A percentile compares a stretch with the other conserved stretches of the same genome.
Evolutionary conservation across 2,888 invertebrate species (phyloP).

Genomic region (Trissolcus japonicus): DNA sequence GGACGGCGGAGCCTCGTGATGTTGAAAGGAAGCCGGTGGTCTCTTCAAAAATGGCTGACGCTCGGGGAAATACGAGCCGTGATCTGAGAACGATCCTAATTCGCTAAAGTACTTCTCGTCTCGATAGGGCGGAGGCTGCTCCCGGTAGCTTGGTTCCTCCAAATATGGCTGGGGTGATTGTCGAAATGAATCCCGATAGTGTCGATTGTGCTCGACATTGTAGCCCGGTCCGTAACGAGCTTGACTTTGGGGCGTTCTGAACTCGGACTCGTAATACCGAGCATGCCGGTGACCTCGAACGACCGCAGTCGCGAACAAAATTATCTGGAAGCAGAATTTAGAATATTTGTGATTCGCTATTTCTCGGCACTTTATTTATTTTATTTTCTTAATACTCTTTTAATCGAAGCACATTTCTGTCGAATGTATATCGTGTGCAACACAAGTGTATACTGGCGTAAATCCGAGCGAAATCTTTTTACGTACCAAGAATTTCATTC

Average conservation of each 20-base stretch:
- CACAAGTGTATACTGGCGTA: neutral
- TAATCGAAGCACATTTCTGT: neutral
- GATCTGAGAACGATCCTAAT: slow-evolving; percentile 25
- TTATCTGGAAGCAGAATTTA: slow-evolving; percentile 56
- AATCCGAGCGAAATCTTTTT: slow-evolving; percentile 7
- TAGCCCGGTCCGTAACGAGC: slow-evolving; percentile 54
- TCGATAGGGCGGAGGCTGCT: slow-evolving; percentile 38
- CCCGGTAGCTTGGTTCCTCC: slow-evolving; percentile 34
- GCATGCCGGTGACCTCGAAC: slow-evolving; percentile 58
- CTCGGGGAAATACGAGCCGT: slow-evolving; percentile 26
- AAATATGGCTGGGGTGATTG: slow-evolving; percentile 22
- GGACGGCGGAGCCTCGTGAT: slow-evolving; percentile 23
- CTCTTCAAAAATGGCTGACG: slow-evolving; percentile 24
- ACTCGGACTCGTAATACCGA: slow-evolving; percentile 57
- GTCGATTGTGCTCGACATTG: slow-evolving; percentile 55
- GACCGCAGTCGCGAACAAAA: slow-evolving; percentile 61
- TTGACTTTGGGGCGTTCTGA: slow-evolving; percentile 58
- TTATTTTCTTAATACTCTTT: too few species aligned
- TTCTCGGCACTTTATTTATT: too few species aligned
- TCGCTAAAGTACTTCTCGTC: slow-evolving; percentile 46
- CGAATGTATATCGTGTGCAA: neutral
- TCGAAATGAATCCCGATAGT: slow-evolving; percentile 45
- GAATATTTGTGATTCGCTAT: too few species aligned
- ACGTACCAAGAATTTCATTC: slow-evolving; percentile 51
- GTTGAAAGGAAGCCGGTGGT: slow-evolving; percentile 16